Percentiles rank a stretch among this genome's conserved stretches.
Evolutionary conservation across 2,113 vertebrate species (phyloP).

Genomic region (Miniopterus natalensis): DNA sequence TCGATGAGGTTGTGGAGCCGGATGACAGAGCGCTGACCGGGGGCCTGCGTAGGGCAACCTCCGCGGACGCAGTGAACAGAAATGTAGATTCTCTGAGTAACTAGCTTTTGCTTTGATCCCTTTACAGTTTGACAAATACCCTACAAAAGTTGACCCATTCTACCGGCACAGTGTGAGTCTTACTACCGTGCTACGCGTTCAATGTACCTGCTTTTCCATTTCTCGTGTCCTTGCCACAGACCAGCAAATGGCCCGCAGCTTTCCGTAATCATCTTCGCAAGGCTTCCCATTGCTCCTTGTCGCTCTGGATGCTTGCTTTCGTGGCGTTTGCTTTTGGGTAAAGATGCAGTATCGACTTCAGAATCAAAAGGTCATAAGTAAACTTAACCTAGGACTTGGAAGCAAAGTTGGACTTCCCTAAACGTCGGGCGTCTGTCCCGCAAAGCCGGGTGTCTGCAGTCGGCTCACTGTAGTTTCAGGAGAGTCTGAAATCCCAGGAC

Average conservation of each 20-base stretch:
- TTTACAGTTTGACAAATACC: constrained; percentile 99
- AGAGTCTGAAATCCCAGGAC: constrained; percentile 65
- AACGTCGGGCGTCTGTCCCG: constrained; percentile 60
- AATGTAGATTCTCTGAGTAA: constrained; percentile 84
- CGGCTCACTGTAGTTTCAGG: constrained; percentile 23
- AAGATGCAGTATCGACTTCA: constrained; percentile 88
- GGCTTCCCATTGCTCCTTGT: constrained; percentile 83
- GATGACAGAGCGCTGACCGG: constrained; percentile 60
- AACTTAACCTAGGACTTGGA: background rate
- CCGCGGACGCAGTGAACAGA: constrained; percentile 46
- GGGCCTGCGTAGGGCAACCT: constrained; percentile 63
- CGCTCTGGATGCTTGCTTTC: constrained; percentile 84
- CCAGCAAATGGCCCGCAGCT: constrained; percentile 77
- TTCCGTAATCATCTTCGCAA: constrained; percentile 84
- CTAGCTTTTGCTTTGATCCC: constrained; percentile 93
- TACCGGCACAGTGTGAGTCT: constrained; percentile 99
- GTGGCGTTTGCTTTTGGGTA: constrained; percentile 85
- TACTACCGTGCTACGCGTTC: constrained; percentile 81
- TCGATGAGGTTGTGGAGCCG: background rate
- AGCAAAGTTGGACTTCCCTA: constrained; percentile 33
- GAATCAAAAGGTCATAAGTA: constrained; percentile 86
- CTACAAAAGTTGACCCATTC: constrained; percentile 99
- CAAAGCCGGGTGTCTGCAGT: background rate
- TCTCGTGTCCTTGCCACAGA: constrained; percentile 82
- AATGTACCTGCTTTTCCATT: constrained; percentile 84